A percentile compares a stretch with the other conserved stretches of the same genome.
Evolutionary conservation across 2,888 invertebrate species (phyloP).

Genomic region (Toxonevra muliebris): DNA sequence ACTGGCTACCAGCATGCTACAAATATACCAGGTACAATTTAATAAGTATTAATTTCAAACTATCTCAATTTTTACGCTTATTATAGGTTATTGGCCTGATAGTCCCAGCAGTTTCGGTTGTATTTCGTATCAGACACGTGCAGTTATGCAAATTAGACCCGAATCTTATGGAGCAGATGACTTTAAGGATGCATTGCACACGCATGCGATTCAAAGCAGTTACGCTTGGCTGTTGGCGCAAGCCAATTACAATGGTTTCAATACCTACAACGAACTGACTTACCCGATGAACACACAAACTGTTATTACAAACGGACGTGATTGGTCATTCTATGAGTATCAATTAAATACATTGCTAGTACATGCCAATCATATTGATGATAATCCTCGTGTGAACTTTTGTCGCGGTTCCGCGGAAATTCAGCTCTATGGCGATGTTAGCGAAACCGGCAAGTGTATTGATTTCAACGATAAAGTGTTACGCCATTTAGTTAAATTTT

Average conservation of each 20-base stretch:
- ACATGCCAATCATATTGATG: slow-evolving; percentile 71
- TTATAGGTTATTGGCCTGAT: slow-evolving; percentile 84
- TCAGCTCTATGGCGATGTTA: slow-evolving; percentile 78
- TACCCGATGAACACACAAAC: slow-evolving; percentile 92
- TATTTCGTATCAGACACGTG: slow-evolving; percentile 77
- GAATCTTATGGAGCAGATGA: slow-evolving; percentile 68
- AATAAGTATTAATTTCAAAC: background rate
- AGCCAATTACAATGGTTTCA: slow-evolving; percentile 88
- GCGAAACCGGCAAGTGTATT: slow-evolving; percentile 73
- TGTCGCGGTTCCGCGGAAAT: slow-evolving; percentile 80
- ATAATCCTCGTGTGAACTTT: slow-evolving; percentile 78
- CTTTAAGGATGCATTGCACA: slow-evolving; percentile 72
- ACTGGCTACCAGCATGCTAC: slow-evolving; percentile 72
- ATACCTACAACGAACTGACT: slow-evolving; percentile 87
- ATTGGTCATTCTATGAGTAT: slow-evolving; percentile 88
- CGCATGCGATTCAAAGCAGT: slow-evolving; percentile 80
- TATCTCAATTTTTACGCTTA: slow-evolving; percentile 10
- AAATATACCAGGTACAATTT: slow-evolving; percentile 75
- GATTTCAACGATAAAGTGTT: slow-evolving; percentile 85
- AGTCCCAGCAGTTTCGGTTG: slow-evolving; percentile 80
- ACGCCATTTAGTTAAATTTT: slow-evolving; percentile 77
- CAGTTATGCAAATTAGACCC: slow-evolving; percentile 68
- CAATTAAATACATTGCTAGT: slow-evolving; percentile 88
- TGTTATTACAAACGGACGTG: slow-evolving; percentile 86
- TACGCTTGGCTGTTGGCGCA: slow-evolving; percentile 83